phyloP scores from a whole-genome alignment of 1,140 invertebrate species.

The Parasteatoda tepidariorum region DNA sequence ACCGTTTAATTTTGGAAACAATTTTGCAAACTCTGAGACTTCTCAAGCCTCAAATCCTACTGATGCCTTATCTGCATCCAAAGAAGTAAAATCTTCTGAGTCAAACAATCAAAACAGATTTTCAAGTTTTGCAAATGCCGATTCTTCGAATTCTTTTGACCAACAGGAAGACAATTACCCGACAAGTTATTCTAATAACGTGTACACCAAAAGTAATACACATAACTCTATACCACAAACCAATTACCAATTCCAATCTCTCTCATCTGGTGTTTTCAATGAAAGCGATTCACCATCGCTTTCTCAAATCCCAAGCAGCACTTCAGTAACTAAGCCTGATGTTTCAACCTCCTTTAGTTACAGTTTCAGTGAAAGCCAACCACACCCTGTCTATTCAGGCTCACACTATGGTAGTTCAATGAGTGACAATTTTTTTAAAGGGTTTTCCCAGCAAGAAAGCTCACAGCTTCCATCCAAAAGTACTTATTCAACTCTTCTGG shows the following conservation, averaged over 20 bases:
- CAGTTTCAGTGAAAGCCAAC: constrained; percentile 3
- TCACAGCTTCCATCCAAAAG: background rate
- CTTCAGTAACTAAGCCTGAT: background rate
- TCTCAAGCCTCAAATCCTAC: background rate
- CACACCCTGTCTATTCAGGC: background rate
- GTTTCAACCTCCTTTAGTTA: constrained; percentile 11
- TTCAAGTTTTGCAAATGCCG: background rate
- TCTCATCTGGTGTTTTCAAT: background rate
- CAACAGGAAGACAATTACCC: background rate
- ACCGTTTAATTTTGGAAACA: background rate
- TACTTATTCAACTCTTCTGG: background rate
- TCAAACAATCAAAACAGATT: background rate
- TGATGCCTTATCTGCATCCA: background rate
- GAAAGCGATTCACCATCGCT: background rate
- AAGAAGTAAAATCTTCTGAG: background rate
- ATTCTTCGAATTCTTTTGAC: background rate
- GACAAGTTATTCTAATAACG: background rate
- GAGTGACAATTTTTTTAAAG: background rate
- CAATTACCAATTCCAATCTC: background rate
- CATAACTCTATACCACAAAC: background rate
- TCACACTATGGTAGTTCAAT: background rate
- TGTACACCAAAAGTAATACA: background rate
- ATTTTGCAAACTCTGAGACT: background rate
- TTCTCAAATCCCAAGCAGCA: background rate
- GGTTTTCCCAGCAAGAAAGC: background rate